These are phyloP conservation scores for Drosophila kurseongensis DNA, from an alignment of 1,140 invertebrate genomes.

Conservation along the genomic window DNA sequence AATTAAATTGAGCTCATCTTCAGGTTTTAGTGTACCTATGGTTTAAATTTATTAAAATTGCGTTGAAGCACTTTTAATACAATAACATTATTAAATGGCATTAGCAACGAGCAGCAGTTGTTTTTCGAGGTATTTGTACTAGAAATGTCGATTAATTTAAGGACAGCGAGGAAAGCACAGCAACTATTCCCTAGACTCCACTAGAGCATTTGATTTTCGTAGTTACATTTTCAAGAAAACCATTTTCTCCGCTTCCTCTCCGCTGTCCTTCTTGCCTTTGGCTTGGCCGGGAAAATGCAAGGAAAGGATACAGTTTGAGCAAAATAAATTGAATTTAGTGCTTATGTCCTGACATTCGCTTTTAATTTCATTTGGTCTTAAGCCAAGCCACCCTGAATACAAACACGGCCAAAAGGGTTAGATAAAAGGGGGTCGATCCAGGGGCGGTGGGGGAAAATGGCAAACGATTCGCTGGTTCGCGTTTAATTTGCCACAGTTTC, in stretches of 20 bases:
- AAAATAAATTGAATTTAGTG: conserved; percentile 81
- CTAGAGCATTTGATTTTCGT: conserved; percentile 28
- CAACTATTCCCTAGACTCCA: not conserved
- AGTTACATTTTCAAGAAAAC: conserved; percentile 1
- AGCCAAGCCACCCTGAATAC: conserved; percentile 55
- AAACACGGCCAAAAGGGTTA: conserved; percentile 13
- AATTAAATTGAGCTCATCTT: too few species aligned
- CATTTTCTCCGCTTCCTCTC: not conserved
- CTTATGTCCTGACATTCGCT: conserved; percentile 77
- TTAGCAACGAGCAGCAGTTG: not conserved
- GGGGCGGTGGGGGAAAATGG: conserved; percentile 13
- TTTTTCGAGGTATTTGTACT: not conserved
- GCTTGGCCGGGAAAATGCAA: conserved; percentile 40
- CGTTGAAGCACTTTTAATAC: not conserved
- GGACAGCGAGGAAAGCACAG: not conserved
- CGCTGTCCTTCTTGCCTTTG: conserved; percentile 26
- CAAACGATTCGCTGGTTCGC: conserved; percentile 45
- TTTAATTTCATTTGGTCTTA: conserved; percentile 78
- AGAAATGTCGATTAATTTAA: conserved; percentile 6
- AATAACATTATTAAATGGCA: conserved; percentile 2
- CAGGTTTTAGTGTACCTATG: not conserved
- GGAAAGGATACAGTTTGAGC: conserved; percentile 62
- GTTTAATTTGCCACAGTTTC: conserved; percentile 54
- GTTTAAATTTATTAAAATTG: not conserved
- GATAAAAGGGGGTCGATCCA: conserved; percentile 4